A percentile compares a stretch with the other conserved stretches of the same genome.
Conservation (phyloP, 2,797 vertebrate species). For the Serranus cabrilla region DNA sequence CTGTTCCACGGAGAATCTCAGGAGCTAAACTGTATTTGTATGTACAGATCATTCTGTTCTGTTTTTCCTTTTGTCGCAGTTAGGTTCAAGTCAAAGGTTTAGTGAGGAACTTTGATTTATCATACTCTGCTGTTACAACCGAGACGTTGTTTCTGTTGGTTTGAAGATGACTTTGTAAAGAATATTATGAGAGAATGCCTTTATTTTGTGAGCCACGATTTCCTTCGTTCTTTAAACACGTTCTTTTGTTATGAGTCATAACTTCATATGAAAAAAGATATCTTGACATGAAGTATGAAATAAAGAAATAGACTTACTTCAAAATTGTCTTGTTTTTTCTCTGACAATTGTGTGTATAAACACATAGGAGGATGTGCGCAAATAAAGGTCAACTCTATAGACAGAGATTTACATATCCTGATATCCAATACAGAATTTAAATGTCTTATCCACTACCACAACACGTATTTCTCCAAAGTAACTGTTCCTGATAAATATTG, state of each 20-base stretch:
- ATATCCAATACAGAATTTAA: no score
- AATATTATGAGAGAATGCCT: conserved; percentile 84
- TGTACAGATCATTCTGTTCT: conserved; percentile 75
- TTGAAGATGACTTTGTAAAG: conserved; percentile 84
- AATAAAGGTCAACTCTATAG: neutral
- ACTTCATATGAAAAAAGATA: conserved; percentile 80
- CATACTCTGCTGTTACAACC: conserved; percentile 73
- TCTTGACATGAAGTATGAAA: conserved; percentile 84
- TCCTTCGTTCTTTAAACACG: conserved; percentile 69
- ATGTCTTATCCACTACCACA: no score
- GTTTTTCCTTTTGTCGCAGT: conserved; percentile 53
- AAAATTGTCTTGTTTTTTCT: conserved; percentile 1
- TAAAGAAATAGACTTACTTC: conserved; percentile 79
- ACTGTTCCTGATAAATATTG: no score
- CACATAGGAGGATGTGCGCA: neutral
- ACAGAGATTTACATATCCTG: no score
- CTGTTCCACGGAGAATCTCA: conserved; percentile 80
- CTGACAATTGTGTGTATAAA: neutral
- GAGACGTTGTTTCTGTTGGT: conserved; percentile 55
- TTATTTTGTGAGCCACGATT: conserved; percentile 85
- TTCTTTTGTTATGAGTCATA: conserved; percentile 78
- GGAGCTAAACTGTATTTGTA: conserved; percentile 80
- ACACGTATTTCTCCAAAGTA: no score
- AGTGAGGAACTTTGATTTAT: conserved; percentile 63
- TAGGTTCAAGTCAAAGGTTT: conserved; percentile 63